Percentiles rank a stretch among this genome's conserved stretches.
Evolutionary conservation across 2,797 vertebrate genomes (phyloP).

Genomic region (Cephalopachus bancanus): DNA sequence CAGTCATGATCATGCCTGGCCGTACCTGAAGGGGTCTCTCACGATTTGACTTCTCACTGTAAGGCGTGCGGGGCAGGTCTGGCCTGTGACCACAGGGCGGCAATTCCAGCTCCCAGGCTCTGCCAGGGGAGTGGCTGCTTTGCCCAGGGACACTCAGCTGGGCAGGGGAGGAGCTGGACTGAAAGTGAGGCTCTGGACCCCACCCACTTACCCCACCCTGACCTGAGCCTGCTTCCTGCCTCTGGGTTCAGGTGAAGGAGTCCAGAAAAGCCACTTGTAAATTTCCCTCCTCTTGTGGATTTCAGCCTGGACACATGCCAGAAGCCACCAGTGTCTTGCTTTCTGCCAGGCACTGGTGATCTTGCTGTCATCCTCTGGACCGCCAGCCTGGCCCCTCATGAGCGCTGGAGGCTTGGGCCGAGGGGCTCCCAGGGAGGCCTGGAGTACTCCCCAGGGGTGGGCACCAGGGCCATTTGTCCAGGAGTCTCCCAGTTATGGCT

Average conservation of each 20-base stretch:
- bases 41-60: background rate
- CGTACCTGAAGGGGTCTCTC: background rate
- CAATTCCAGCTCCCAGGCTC: background rate
- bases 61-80: too few relatives aligned
- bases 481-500: background rate
- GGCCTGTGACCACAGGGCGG: background rate
- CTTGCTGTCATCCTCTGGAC: background rate
- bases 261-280: background rate
- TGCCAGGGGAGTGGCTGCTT: background rate
- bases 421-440: background rate
- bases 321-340: background rate
- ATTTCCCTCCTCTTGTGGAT: background rate
- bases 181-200: background rate
- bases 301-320: background rate
- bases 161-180: background rate
- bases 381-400: accelerated
- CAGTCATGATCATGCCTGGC: background rate
- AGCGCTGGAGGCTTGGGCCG: background rate
- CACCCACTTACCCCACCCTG: background rate
- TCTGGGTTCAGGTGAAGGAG: background rate
- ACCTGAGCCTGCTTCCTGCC: background rate
- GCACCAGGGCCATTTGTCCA: background rate
- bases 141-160: background rate
- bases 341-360: background rate
- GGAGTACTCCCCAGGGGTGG: background rate